A percentile compares a stretch with the other conserved stretches of the same genome.
Conservation (phyloP, 2,797 vertebrate genomes). For the Darevskia mixta region DNA sequence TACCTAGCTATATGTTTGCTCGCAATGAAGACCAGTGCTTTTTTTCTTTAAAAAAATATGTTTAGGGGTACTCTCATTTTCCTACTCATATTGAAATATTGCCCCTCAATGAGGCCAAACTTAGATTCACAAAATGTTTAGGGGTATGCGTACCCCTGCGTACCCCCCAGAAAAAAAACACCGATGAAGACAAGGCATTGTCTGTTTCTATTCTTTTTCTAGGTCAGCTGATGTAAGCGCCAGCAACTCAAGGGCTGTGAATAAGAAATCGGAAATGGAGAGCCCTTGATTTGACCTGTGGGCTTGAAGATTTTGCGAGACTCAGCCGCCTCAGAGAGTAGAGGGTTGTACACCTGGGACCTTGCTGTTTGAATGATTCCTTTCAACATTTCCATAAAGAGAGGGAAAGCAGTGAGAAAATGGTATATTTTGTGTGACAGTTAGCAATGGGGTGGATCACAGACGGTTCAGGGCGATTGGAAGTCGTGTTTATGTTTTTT, state of each 20-base stretch:
- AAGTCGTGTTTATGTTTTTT: constrained; percentile 74
- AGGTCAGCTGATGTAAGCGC: constrained; percentile 65
- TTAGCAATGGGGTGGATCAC: constrained; percentile 72
- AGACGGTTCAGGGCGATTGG: constrained; percentile 76
- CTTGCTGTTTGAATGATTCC: constrained; percentile 75
- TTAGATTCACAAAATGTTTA: too few species aligned
- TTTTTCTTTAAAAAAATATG: too few species aligned
- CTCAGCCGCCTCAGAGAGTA: constrained; percentile 62
- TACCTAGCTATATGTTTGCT: too few species aligned
- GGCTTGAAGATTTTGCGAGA: constrained; percentile 64
- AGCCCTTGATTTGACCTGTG: constrained; percentile 66
- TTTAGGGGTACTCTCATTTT: too few species aligned
- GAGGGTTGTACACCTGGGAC: constrained; percentile 72
- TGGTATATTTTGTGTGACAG: constrained; percentile 76
- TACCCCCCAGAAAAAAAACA: too few species aligned
- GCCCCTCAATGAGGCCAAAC: too few species aligned
- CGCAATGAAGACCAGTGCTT: too few species aligned
- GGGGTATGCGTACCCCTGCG: too few species aligned
- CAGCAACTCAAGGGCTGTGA: constrained; percentile 67
- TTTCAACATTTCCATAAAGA: constrained; percentile 75
- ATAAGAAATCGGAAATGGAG: constrained; percentile 67
- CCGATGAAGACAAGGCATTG: constrained; percentile 42
- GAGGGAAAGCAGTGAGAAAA: constrained; percentile 76
- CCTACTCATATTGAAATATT: too few species aligned
- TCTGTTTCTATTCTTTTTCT: constrained; percentile 67